Base-by-base conservation (phyloP, 2,797 vertebrate species). In the Galagoides demidoff region DNA sequence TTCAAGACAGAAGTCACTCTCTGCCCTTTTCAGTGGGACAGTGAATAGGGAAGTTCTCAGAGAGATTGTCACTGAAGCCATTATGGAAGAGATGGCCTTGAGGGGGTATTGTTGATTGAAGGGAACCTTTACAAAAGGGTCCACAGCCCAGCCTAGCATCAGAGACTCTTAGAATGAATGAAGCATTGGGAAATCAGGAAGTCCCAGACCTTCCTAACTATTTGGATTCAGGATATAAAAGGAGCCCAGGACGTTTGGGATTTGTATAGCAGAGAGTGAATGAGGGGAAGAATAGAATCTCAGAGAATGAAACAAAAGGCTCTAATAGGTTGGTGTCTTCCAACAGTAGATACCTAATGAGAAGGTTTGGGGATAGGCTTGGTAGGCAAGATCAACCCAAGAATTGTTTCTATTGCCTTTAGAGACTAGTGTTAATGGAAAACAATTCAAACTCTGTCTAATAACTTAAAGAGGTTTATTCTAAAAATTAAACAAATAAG, bases 351-450 rank as follows among this genome's bases (percentile, higher is more conserved):
- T 7, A 10, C 39, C n/a, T 25, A 25, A n/a, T 3, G 34, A 79
- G 22, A 43, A 7, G 14, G 10, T 34, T 52, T 63, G 16, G 16
- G 39, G 14, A 25, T 7, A 79, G 81, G 19, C 43, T 29, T 61
- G 83, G 52, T 3, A 39, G 57, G 4, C 20, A 94, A n/a, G 49
- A 31, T 0, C 3, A 82, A 31, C 43, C 45, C 63, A 87, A 12
- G 70, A 89, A 93, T 89, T 83, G 37, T 79, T 97, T 95, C 70
- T 25, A n/a, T 73, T 78, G 63, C 64, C 97, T 92, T 94, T 91
- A 88, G 81, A 96, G 96, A 92, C 94, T 83, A 52, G 49, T 66
- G 64, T n/a, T 17, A 66, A 66, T 20, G 31, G 31, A 66, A 66
- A 20, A n/a, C 10, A 63, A 63, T 9, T n/a, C 7, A n/a, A 66